Conservation (phyloP, 2,797 vertebrate species). For the Heliangelus exortis region DNA sequence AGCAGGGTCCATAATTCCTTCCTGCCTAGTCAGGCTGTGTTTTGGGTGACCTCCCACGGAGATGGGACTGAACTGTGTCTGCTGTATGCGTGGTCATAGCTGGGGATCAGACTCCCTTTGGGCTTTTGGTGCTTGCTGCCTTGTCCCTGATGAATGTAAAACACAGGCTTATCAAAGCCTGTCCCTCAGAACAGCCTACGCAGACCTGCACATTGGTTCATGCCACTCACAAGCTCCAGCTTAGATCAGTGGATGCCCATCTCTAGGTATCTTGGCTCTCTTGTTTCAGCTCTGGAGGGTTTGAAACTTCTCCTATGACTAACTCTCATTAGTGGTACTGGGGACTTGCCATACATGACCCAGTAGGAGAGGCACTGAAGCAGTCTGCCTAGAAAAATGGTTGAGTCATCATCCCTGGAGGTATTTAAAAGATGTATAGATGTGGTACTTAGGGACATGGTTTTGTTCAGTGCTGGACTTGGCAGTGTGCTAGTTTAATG, state of each 20-base stretch:
- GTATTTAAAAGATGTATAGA: no score
- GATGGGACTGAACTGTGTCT: neutral
- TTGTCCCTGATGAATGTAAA: neutral
- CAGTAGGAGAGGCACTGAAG: neutral
- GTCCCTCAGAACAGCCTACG: neutral
- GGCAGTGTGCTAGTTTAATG: no score
- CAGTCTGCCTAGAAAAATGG: no score
- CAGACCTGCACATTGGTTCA: neutral
- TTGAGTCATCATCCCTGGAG: no score
- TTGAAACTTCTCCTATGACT: neutral
- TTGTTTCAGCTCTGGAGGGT: neutral
- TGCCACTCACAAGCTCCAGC: neutral
- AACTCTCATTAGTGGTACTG: neutral
- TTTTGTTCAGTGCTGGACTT: no score
- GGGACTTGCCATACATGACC: neutral
- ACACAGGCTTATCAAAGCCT: neutral
- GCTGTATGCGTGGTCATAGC: neutral
- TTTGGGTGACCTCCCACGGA: neutral
- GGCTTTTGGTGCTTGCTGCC: neutral
- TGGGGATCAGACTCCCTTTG: neutral
- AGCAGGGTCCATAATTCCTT: neutral
- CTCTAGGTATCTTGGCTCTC: neutral
- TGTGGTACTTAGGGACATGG: no score
- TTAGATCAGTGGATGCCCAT: neutral
- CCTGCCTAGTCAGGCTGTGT: neutral